Evolutionary conservation across 2,888 invertebrate genomes (phyloP).

Genomic region (Tubulanus polymorphus): DNA sequence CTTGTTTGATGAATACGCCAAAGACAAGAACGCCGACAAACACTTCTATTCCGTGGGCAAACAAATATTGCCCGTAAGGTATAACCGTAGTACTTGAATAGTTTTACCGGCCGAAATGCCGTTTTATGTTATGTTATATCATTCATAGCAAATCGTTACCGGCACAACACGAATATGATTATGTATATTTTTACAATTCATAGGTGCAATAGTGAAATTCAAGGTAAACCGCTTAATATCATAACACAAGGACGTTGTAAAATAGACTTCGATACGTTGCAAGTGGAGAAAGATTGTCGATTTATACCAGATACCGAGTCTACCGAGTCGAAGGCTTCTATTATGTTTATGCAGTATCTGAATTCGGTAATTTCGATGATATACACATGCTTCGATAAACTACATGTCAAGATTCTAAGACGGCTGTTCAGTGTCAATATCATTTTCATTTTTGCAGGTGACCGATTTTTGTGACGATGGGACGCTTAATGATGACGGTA

Average conservation of each 20-base stretch:
- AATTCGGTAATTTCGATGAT: constrained; percentile 17
- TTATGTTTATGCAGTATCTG: constrained; percentile 30
- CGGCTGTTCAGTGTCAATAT: background rate
- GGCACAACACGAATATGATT: no score
- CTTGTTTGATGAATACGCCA: constrained; percentile 63
- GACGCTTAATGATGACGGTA: constrained; percentile 12
- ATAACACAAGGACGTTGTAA: background rate
- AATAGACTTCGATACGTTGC: background rate
- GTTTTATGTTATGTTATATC: no score
- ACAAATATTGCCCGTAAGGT: background rate
- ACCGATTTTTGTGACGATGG: constrained; percentile 62
- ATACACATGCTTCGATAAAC: background rate
- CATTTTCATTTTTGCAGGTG: constrained; percentile 40
- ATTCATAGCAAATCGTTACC: no score
- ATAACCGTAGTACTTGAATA: no score
- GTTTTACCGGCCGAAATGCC: no score
- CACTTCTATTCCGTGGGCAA: background rate
- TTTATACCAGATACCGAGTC: constrained; percentile 27
- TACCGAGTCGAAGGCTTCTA: constrained; percentile 24
- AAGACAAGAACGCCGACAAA: constrained; percentile 1
- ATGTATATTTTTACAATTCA: background rate
- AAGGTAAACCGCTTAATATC: background rate
- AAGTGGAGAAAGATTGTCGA: constrained; percentile 22
- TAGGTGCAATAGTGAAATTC: background rate
- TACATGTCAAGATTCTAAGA: no score